phyloP scores from a whole-genome alignment of 2,888 invertebrate genomes.

The Cheilosia scutellata region DNA sequence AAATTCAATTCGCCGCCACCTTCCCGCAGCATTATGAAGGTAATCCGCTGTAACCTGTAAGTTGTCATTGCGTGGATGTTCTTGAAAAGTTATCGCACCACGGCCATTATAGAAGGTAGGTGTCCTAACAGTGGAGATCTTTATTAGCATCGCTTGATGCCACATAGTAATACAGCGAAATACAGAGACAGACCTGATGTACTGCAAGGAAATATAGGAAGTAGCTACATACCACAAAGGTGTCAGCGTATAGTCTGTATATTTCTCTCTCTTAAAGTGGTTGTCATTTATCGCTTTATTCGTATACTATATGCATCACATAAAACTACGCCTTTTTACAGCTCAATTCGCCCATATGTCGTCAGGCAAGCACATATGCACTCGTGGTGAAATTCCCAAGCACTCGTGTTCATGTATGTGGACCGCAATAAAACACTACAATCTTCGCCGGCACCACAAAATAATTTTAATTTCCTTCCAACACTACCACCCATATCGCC shows the following conservation, averaged over 20 bases:
- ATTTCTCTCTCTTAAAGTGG: no score
- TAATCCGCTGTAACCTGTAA: neutral
- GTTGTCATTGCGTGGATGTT: neutral
- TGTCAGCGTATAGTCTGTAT: no score
- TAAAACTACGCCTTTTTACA: neutral
- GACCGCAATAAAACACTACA: slow-evolving; percentile 49
- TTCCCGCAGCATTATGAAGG: neutral
- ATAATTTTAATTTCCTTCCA: slow-evolving; percentile 65
- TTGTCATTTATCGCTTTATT: no score
- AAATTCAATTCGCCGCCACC: neutral
- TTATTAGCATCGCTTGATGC: neutral
- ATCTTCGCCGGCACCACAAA: slow-evolving; percentile 48
- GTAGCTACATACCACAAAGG: no score
- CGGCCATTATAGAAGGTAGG: no score
- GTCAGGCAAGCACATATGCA: neutral
- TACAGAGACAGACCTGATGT: neutral
- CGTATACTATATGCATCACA: neutral
- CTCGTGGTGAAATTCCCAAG: neutral
- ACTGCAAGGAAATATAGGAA: neutral
- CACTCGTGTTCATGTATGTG: slow-evolving; percentile 24
- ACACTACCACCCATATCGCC: neutral
- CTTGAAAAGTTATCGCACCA: neutral
- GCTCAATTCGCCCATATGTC: slow-evolving; percentile 21
- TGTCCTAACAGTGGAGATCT: neutral
- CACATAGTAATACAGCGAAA: neutral